Base-by-base conservation (phyloP, 2,797 vertebrate species). In the Anabas testudineus region DNA sequence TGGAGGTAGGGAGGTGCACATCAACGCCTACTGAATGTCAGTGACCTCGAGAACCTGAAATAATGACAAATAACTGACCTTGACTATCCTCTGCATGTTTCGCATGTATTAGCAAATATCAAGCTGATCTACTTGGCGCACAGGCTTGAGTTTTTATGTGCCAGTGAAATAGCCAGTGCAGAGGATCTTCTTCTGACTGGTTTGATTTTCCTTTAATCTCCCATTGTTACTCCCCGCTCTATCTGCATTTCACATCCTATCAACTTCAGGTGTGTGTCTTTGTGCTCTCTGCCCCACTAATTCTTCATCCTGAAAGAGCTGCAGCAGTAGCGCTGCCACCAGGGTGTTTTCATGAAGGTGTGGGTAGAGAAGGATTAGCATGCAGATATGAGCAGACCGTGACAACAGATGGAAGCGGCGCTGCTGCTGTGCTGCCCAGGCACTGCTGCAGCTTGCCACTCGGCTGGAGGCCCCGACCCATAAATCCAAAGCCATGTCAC, bases 331-430 rank as follows among this genome's bases (percentile, higher is more conserved):
- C 14, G 16, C 77, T 75, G 75, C 72, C 75, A 67, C 64, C 46
- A 18, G 69, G 80, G 74, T 75, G 80, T 74, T 83, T 80, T 78
- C 68, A 64, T 63, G 65, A 84, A 88, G 87, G 82, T 83, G 82
- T 61, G 52, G 55, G 66, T 65, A 75, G 83, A 83, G 81, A 74
- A 76, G 87, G 87, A 92, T 94, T 92, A 90, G 76, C 74, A 85
- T 84, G 86, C 87, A 86, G 84, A 90, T 82, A 84, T 52, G 78
- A 89, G 86, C 75, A 82, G 89, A 88, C 87, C 80, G 70, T 84
- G 82, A 85, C 70, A 87, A 91, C 93, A 95, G 94, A 94, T 94
- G 93, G 94, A 83, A 70, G 81, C 59, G 2, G 78, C 67, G 78
- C 80, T 81, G 78, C 81, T 70, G 66, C 84, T 70, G 87, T 12